Conservation (phyloP, 2,113 vertebrate genomes). For the Parus major region DNA sequence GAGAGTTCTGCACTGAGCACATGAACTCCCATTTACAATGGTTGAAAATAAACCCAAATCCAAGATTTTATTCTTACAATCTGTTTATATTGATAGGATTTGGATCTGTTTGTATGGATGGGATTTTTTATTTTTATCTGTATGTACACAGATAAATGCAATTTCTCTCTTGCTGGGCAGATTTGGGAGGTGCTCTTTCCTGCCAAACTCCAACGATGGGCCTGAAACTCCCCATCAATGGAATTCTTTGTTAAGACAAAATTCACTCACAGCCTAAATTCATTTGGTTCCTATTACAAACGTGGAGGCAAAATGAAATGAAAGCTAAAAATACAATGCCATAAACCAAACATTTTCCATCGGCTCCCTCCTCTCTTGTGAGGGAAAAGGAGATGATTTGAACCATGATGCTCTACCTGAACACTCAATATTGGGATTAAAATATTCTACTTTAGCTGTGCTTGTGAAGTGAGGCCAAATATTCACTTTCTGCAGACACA, state of each 20-base stretch:
- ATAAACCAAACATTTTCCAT: not conserved
- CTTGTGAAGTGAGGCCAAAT: not conserved
- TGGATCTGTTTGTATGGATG: not conserved
- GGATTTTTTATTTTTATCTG: not conserved
- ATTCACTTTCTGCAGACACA: not conserved
- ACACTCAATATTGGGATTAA: not conserved
- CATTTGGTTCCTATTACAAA: constrained; percentile 34
- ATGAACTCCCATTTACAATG: not conserved
- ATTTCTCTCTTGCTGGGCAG: not conserved
- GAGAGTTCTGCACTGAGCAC: not conserved
- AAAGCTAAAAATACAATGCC: not conserved
- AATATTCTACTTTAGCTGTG: not conserved
- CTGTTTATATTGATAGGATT: not conserved
- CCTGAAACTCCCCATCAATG: not conserved
- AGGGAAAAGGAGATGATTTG: not conserved
- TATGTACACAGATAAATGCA: not conserved
- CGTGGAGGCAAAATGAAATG: not conserved
- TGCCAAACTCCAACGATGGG: not conserved
- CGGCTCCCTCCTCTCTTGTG: not conserved
- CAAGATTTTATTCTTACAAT: not conserved
- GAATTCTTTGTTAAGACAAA: constrained; percentile 21
- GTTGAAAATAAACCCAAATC: not conserved
- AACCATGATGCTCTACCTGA: not conserved
- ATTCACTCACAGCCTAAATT: not conserved
- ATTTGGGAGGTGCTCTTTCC: not conserved